Evolutionary conservation across 2,113 vertebrate species (phyloP).

Genomic region (Tor tambroides): DNA sequence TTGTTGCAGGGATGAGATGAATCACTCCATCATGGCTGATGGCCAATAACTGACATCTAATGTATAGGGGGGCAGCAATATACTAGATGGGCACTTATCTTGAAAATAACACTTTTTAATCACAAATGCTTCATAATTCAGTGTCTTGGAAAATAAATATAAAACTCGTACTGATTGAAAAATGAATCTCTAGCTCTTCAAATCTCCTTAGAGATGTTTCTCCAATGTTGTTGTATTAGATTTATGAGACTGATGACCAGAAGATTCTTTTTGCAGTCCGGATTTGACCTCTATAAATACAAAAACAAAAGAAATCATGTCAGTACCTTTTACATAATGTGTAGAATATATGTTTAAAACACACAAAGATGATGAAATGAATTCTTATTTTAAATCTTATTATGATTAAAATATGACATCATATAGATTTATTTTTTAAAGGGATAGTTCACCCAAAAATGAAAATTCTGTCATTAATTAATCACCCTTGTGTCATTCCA

Average conservation of each 20-base stretch:
- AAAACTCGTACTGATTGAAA: not conserved
- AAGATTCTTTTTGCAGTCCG: conserved; percentile 78
- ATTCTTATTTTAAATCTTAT: not conserved
- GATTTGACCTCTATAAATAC: conserved; percentile 70
- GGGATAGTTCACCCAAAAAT: too few relatives aligned
- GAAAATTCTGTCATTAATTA: too few relatives aligned
- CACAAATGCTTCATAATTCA: conserved; percentile 33
- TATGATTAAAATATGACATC: not conserved
- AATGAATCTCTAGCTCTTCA: conserved; percentile 43
- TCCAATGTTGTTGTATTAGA: conserved; percentile 52
- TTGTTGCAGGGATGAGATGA: not conserved
- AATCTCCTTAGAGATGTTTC: conserved; percentile 71
- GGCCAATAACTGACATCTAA: not conserved
- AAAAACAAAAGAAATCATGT: conserved; percentile 8
- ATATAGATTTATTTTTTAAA: too few relatives aligned
- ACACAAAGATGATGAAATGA: not conserved
- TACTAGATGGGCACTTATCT: conserved; percentile 36
- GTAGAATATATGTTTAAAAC: not conserved
- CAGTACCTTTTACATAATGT: not conserved
- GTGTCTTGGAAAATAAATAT: conserved; percentile 75
- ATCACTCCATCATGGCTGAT: not conserved
- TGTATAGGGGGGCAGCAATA: conserved; percentile 34
- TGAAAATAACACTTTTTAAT: conserved; percentile 45
- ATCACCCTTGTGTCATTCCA: too few relatives aligned
- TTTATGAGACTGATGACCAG: conserved; percentile 23